A percentile compares a stretch with the other conserved stretches of the same genome.
Evolutionary conservation across 2,113 vertebrate genomes (phyloP).

Genomic region (Dicrurus megarhynchus): DNA sequence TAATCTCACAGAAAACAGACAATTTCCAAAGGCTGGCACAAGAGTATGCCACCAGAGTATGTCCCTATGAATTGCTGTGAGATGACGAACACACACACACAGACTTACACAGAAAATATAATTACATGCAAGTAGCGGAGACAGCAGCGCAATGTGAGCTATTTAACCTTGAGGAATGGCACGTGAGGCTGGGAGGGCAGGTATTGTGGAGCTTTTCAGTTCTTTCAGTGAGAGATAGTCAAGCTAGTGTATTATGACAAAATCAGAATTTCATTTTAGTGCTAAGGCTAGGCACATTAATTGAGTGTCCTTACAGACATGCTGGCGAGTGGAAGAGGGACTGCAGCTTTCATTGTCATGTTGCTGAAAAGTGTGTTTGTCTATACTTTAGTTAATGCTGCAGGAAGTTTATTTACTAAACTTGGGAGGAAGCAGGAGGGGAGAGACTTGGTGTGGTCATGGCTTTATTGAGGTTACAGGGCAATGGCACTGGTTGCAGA

Average conservation of each 20-base stretch:
- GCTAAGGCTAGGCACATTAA: not conserved
- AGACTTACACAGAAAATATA: not conserved
- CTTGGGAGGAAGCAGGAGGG: not conserved
- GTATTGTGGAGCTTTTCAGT: not conserved
- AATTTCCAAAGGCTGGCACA: constrained; percentile 31
- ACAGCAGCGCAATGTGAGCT: not conserved
- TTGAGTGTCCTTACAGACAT: not conserved
- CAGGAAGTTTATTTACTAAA: not conserved
- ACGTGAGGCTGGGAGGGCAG: not conserved
- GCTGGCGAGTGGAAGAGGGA: not conserved
- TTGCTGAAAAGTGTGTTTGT: not conserved
- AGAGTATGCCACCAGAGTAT: constrained; percentile 5
- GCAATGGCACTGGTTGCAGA: not conserved
- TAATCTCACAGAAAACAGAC: constrained; percentile 54
- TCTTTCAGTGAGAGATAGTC: not conserved
- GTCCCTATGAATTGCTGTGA: not conserved
- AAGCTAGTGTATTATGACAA: not conserved
- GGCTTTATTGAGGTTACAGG: not conserved
- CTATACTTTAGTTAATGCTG: not conserved
- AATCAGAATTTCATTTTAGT: not conserved
- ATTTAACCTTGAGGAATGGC: constrained; percentile 12
- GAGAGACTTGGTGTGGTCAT: accelerated
- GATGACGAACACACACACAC: not conserved
- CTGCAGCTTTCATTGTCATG: not conserved
- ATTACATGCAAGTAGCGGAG: not conserved